A percentile compares a stretch with the other conserved stretches of the same genome.
Conservation (phyloP, 2,797 vertebrate species). For the Acestrorhynchus altus region DNA sequence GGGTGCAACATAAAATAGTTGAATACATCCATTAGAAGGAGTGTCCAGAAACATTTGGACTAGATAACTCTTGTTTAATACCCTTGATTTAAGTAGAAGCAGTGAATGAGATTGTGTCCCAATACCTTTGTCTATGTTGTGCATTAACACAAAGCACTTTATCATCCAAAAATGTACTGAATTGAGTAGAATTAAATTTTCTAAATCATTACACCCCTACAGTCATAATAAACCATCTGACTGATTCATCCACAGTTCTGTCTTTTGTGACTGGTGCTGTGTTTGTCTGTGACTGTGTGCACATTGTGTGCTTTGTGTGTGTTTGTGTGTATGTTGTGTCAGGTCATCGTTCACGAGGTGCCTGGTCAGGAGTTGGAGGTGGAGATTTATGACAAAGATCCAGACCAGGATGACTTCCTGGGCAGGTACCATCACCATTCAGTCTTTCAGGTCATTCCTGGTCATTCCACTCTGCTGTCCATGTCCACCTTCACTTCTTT, state of each 20-base stretch:
- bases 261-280: conserved; percentile 42
- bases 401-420: conserved; percentile 95
- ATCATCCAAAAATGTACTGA: too few relatives aligned
- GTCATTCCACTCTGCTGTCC: not conserved
- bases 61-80: too few relatives aligned
- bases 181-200: too few relatives aligned
- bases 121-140: too few relatives aligned
- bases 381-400: conserved; percentile 94
- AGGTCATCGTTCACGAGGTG: conserved; percentile 95
- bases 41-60: too few relatives aligned
- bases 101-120: too few relatives aligned
- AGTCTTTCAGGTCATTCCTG: not conserved
- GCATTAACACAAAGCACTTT: too few relatives aligned
- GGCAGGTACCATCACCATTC: conserved; percentile 82
- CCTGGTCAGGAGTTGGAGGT: conserved; percentile 94
- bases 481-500: too few relatives aligned
- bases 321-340: conserved; percentile 68
- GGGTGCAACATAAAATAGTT: too few relatives aligned
- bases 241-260: not conserved
- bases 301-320: conserved; percentile 68
- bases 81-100: too few relatives aligned
- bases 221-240: not conserved
- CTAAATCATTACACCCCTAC: too few relatives aligned
- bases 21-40: not conserved
- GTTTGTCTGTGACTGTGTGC: conserved; percentile 57